Base-by-base conservation (phyloP, 2,888 invertebrate species). In the Ariolimax columbianus region DNA sequence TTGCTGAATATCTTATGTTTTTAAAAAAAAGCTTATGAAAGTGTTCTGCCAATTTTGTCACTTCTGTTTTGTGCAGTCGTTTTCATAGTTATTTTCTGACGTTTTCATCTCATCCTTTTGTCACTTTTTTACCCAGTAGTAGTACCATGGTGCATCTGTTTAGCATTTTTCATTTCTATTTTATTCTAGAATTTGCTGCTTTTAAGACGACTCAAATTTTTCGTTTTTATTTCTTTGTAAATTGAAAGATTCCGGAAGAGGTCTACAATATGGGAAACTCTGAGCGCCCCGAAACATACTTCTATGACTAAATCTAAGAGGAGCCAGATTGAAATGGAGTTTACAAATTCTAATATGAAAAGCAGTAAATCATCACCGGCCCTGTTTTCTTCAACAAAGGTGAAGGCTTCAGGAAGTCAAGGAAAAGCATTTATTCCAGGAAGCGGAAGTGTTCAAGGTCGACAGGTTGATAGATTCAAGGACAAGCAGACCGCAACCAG, bases 211-310 rank as follows among this genome's bases (percentile, higher is more conserved):
- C n/a, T n/a, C 14, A 47, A 47, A 11, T 11, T 47, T 47, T 47
- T 7, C 7, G 9, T 47, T 7, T 47, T 47, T 7, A 11, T 7
- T 47, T 47, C 47, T 47, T 47, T 47, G 14, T 7, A 47, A 47
- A 47, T 14, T 11, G 14, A 11, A 14, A 47, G 14, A 47, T 47
- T 11, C 47, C 47, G 81, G 6, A 81, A 47, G 26, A 23, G 55
- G 9, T 17, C 70, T 19, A 36, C 70, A 17, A 40, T 88, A 59
- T 88, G 88, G 88, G 87, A 87, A 26, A 78, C 80, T 3, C 83
- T 88, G 30, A 88, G 88, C 75, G 75, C 84, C 4, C 88, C 88
- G 0, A 88, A 86, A 63, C 73, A 85, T 63, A 68, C 68, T 14
- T 87, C 87, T 11, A 79, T 43, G 59, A 80, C 82, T 0, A 77